phyloP scores from a whole-genome alignment of 2,888 invertebrate genomes.

The Bombyx huttoni region DNA sequence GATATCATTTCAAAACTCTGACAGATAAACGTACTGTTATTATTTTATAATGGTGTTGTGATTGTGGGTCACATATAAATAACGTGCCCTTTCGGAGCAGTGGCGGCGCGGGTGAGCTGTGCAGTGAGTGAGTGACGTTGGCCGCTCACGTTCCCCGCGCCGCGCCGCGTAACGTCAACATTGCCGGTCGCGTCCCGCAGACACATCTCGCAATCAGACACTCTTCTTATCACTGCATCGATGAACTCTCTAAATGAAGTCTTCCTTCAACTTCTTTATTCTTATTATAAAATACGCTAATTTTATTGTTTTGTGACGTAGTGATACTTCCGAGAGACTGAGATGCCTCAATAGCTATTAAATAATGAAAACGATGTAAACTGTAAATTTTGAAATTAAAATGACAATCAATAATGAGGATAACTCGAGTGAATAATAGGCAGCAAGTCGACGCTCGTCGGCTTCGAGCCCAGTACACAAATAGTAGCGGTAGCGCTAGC shows the following conservation, averaged over 20 bases:
- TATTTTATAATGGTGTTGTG: slow-evolving; percentile 48
- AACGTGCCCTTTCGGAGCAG: slow-evolving; percentile 57
- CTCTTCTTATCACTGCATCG: slow-evolving; percentile 41
- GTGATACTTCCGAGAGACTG: too few relatives aligned
- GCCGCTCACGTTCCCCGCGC: slow-evolving; percentile 60
- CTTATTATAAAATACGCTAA: not conserved
- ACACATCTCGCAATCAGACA: slow-evolving; percentile 34
- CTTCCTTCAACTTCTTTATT: not conserved
- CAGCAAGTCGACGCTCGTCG: slow-evolving; percentile 6
- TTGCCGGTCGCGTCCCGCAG: slow-evolving; percentile 51
- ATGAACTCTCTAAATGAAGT: slow-evolving; percentile 19
- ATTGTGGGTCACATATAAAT: slow-evolving; percentile 55
- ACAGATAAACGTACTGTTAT: slow-evolving; percentile 37
- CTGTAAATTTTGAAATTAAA: slow-evolving; percentile 25
- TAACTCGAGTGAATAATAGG: slow-evolving; percentile 41
- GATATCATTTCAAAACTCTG: slow-evolving; percentile 40
- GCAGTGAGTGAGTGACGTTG: slow-evolving; percentile 61
- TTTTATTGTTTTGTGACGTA: too few relatives aligned
- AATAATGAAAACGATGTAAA: not conserved
- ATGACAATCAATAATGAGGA: slow-evolving; percentile 52
- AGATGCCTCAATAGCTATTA: not conserved
- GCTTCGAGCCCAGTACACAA: slow-evolving; percentile 33
- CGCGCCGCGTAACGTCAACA: slow-evolving; percentile 64
- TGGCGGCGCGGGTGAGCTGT: slow-evolving; percentile 64
- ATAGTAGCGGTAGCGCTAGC: slow-evolving; percentile 43